These are phyloP conservation scores for Chlamydotis undulata DNA, from an alignment of 2,113 vertebrate species.

Conservation along the genomic window DNA sequence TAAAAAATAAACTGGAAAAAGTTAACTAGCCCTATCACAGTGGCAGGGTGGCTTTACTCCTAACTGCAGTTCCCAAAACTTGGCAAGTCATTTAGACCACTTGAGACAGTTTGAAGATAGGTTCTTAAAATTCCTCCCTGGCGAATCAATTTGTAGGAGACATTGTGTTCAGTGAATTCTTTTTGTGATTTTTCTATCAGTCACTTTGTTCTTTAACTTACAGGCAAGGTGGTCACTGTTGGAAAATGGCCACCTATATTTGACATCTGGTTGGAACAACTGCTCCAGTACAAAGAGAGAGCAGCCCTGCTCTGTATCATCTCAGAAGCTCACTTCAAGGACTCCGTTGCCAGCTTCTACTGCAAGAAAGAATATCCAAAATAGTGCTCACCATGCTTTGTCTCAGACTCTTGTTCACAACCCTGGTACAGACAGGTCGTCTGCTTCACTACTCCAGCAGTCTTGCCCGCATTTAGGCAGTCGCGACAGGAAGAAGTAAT, in stretches of 20 bases:
- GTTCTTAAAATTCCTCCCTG: neutral
- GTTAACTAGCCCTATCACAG: neutral
- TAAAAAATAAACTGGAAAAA: neutral
- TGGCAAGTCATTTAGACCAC: neutral
- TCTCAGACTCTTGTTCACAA: neutral
- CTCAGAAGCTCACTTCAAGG: neutral
- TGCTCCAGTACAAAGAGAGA: neutral
- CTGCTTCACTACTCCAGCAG: neutral
- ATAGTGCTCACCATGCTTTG: neutral
- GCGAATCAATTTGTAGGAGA: neutral
- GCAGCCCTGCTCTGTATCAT: neutral
- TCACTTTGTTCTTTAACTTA: constrained; percentile 7
- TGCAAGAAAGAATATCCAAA: neutral
- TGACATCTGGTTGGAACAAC: neutral
- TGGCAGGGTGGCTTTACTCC: neutral
- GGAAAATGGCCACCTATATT: neutral
- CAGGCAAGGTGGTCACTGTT: neutral
- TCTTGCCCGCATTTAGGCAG: neutral
- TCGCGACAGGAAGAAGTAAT: neutral
- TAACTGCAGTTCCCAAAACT: neutral
- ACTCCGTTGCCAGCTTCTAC: neutral
- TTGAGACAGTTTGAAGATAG: neutral
- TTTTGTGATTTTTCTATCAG: neutral
- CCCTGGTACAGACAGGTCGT: neutral
- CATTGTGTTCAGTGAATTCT: fast-evolving